phyloP scores from a whole-genome alignment of 1,140 invertebrate genomes.

The Panulirus ornatus region DNA sequence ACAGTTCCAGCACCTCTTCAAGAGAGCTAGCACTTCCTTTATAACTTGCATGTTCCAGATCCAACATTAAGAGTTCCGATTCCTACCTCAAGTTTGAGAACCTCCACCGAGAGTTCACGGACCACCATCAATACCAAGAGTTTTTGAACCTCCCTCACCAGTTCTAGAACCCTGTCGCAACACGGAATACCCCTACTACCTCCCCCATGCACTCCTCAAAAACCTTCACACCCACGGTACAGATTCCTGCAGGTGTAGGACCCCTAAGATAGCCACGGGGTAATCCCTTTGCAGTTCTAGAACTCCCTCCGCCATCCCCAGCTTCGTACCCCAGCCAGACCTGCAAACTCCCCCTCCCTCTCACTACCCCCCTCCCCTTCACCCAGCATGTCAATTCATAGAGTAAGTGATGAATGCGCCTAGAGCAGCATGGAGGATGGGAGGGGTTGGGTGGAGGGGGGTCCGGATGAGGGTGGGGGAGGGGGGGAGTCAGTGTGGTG shows the following conservation, averaged over 20 bases:
- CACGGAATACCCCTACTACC: background rate
- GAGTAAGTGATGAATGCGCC: slow-evolving; percentile 32
- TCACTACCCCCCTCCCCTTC: background rate
- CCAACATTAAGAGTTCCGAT: background rate
- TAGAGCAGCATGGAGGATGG: background rate
- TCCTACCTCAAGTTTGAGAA: too few species aligned
- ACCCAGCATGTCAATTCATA: slow-evolving; percentile 30
- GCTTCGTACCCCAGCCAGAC: background rate
- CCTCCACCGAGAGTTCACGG: too few species aligned
- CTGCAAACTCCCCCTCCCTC: background rate
- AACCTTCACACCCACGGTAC: background rate
- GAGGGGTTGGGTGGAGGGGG: background rate
- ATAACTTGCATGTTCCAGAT: background rate
- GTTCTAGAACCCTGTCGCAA: too few species aligned
- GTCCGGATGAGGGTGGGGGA: background rate
- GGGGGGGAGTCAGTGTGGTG: background rate
- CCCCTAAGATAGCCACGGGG: background rate
- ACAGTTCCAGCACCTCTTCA: too few species aligned
- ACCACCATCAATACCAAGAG: too few species aligned
- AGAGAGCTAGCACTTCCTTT: too few species aligned
- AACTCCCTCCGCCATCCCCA: background rate
- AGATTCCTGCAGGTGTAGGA: too few species aligned
- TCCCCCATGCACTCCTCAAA: background rate
- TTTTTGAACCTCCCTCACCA: too few species aligned
- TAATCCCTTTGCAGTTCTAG: background rate